Evolutionary conservation across 2,888 invertebrate species (phyloP).

Genomic region (Pharmacophagus antenor): DNA sequence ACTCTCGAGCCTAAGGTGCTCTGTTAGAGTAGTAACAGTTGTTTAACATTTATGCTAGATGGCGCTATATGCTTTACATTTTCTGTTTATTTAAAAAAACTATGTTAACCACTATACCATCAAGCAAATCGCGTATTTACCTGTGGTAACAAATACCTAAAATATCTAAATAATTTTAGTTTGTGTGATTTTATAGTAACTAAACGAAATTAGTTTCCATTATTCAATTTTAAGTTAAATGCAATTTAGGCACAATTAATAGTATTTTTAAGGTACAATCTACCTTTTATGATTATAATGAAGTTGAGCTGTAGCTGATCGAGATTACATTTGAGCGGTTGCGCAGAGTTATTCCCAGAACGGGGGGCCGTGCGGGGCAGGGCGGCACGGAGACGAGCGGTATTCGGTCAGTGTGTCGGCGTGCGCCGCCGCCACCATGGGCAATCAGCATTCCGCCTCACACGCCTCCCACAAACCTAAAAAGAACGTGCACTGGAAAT

Average conservation of each 20-base stretch:
- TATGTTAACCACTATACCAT: background rate
- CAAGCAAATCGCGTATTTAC: background rate
- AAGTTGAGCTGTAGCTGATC: constrained; percentile 66
- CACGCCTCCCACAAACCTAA: constrained; percentile 79
- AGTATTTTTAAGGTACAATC: too few relatives aligned
- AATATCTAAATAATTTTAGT: background rate
- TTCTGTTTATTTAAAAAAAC: background rate
- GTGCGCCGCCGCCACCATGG: constrained; percentile 79
- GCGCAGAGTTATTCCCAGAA: constrained; percentile 71
- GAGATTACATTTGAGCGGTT: constrained; percentile 62
- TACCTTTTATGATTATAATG: too few relatives aligned
- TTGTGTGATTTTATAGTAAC: background rate
- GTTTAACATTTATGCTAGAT: background rate
- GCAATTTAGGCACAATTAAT: too few relatives aligned
- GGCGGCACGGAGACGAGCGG: constrained; percentile 48
- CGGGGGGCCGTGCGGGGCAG: constrained; percentile 42
- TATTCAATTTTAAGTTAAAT: too few relatives aligned
- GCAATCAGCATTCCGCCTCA: constrained; percentile 76
- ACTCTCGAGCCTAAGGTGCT: background rate
- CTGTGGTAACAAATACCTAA: background rate
- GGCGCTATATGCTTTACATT: background rate
- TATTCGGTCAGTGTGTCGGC: constrained; percentile 70
- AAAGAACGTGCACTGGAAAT: constrained; percentile 92
- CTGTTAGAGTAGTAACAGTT: background rate
- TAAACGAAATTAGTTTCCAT: background rate